A percentile compares a stretch with the other conserved stretches of the same genome.
These are phyloP conservation scores for Fragum sueziense DNA, from an alignment of 2,888 invertebrate species.

Conservation along the genomic window DNA sequence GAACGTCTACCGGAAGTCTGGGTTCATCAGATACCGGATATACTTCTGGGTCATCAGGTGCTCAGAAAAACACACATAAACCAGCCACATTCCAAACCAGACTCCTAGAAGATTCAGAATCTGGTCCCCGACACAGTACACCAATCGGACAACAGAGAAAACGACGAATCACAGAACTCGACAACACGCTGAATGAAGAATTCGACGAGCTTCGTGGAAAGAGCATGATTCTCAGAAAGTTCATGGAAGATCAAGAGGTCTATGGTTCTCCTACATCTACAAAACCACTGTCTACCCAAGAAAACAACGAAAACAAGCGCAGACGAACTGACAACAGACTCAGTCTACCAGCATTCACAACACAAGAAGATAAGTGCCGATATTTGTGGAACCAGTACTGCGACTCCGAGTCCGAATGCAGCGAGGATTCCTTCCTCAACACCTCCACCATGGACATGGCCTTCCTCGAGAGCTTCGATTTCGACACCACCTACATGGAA, in stretches of 20 bases:
- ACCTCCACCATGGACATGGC: slow-evolving; percentile 29
- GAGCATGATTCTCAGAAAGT: slow-evolving; percentile 40
- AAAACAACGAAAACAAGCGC: not conserved
- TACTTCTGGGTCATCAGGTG: slow-evolving; percentile 20
- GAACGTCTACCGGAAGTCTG: slow-evolving; percentile 41
- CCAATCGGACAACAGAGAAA: slow-evolving; percentile 23
- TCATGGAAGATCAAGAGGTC: slow-evolving; percentile 41
- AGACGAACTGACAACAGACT: slow-evolving; percentile 12
- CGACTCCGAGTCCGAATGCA: slow-evolving; percentile 44
- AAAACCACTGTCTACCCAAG: not conserved
- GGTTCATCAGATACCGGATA: slow-evolving; percentile 43
- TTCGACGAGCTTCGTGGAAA: slow-evolving; percentile 43
- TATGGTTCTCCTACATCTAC: not conserved
- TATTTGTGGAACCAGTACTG: slow-evolving; percentile 46
- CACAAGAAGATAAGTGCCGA: slow-evolving; percentile 38
- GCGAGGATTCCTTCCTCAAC: slow-evolving; percentile 30
- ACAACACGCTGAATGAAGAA: slow-evolving; percentile 26
- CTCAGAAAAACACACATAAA: not conserved
- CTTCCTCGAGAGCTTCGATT: slow-evolving; percentile 26
- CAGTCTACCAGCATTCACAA: slow-evolving; percentile 29
- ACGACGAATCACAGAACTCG: slow-evolving; percentile 6
- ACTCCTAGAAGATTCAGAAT: slow-evolving; percentile 2
- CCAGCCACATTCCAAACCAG: not conserved
- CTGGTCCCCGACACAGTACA: slow-evolving; percentile 49
- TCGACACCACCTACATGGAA: not conserved